A percentile compares a stretch with the other conserved stretches of the same genome.
Conservation (phyloP, 2,888 invertebrate species). For the Abrostola triplasia region DNA sequence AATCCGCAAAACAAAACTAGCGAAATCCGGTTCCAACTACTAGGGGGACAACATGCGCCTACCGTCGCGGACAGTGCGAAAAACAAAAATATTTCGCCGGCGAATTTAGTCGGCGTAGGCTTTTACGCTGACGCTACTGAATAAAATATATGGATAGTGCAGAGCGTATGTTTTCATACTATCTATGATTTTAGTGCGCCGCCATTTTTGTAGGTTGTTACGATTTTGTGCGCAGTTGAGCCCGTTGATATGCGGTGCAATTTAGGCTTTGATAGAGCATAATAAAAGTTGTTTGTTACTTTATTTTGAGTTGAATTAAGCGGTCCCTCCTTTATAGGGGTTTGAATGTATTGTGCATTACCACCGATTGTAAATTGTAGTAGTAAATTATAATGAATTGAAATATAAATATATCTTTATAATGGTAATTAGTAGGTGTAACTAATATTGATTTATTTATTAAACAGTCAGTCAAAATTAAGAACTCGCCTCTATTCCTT, state of each 20-base stretch:
- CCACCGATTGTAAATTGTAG: background rate
- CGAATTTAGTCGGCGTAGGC: constrained; percentile 59
- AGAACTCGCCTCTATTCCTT: no score
- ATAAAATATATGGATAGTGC: constrained; percentile 70
- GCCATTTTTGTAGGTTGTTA: constrained; percentile 44
- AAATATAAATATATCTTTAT: no score
- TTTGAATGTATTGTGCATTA: background rate
- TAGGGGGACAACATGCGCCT: constrained; percentile 65
- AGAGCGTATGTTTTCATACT: constrained; percentile 50
- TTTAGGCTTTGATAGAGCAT: constrained; percentile 30
- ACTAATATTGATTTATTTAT: no score
- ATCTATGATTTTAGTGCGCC: constrained; percentile 58
- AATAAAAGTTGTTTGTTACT: constrained; percentile 22
- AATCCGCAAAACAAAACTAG: constrained; percentile 57
- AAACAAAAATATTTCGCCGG: constrained; percentile 58
- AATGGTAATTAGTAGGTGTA: no score
- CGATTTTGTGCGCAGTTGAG: constrained; percentile 49
- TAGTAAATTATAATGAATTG: no score
- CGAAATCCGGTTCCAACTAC: constrained; percentile 57
- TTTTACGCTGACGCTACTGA: constrained; percentile 65
- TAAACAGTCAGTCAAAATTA: no score
- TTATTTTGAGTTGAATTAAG: constrained; percentile 24
- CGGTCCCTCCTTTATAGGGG: constrained; percentile 5
- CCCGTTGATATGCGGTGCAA: constrained; percentile 39
- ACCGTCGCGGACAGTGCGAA: constrained; percentile 57